phyloP scores from a whole-genome alignment of 2,888 invertebrate species.

The Altica lythri region DNA sequence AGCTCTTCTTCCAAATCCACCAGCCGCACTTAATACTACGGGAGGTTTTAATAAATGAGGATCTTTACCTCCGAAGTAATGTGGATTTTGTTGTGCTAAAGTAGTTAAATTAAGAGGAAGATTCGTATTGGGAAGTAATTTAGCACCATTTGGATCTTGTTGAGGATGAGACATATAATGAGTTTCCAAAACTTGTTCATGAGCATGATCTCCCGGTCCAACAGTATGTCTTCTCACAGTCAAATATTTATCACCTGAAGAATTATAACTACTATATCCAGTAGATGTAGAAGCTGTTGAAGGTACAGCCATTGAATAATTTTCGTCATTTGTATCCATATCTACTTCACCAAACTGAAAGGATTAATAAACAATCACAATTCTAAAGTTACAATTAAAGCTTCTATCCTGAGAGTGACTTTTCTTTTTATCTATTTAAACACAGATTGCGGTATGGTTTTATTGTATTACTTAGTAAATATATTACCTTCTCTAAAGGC shows the following conservation, averaged over 20 bases:
- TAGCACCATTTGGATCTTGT: conserved; percentile 49
- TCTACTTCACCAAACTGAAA: conserved; percentile 63
- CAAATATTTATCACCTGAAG: conserved; percentile 58
- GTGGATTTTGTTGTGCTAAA: conserved; percentile 80
- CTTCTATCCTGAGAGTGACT: too few species aligned
- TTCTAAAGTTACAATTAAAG: too few species aligned
- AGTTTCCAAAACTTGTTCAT: conserved; percentile 69
- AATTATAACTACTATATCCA: conserved; percentile 46
- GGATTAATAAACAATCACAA: conserved; percentile 13
- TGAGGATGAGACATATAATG: conserved; percentile 58
- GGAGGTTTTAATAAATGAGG: conserved; percentile 94
- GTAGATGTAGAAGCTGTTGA: conserved; percentile 43
- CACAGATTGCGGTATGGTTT: neutral
- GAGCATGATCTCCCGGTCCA: conserved; percentile 88
- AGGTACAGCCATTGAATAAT: conserved; percentile 49
- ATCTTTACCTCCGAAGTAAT: conserved; percentile 88
- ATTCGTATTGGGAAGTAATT: conserved; percentile 77
- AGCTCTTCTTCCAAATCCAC: conserved; percentile 86
- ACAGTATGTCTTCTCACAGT: conserved; percentile 88
- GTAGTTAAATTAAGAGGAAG: conserved; percentile 83
- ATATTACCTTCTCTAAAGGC: conserved; percentile 65
- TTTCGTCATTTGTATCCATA: conserved; percentile 53
- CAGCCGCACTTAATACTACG: conserved; percentile 81
- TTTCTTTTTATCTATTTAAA: neutral
- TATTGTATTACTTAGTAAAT: neutral